Percentiles rank a stretch among this genome's conserved stretches.
Conservation (phyloP, 2,888 invertebrate species). For the Sarcophaga subvicina region DNA sequence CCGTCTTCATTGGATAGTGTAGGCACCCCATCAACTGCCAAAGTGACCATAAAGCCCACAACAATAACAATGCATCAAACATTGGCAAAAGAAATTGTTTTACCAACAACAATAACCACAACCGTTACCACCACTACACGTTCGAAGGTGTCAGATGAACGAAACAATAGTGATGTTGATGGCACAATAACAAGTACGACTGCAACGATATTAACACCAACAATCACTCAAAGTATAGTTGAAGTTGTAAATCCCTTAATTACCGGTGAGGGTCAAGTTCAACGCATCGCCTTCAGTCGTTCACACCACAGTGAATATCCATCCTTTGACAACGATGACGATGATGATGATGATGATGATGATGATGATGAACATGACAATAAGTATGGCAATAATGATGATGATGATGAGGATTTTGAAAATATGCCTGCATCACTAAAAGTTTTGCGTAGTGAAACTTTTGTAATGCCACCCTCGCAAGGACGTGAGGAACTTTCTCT, state of each 20-base stretch:
- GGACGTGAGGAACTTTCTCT: slow-evolving; percentile 78
- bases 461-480: slow-evolving; percentile 73
- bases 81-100: slow-evolving; percentile 74
- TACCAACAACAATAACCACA: slow-evolving; percentile 58
- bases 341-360: slow-evolving; percentile 55
- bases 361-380: background rate
- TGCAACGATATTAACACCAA: slow-evolving; percentile 13
- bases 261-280: slow-evolving; percentile 80
- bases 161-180: slow-evolving; percentile 19
- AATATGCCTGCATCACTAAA: slow-evolving; percentile 54
- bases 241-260: slow-evolving; percentile 82
- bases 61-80: slow-evolving; percentile 78
- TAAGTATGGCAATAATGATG: background rate
- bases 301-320: slow-evolving; percentile 75
- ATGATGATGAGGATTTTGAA: slow-evolving; percentile 58
- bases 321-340: slow-evolving; percentile 74
- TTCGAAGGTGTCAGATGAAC: background rate
- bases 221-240: slow-evolving; percentile 78
- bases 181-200: slow-evolving; percentile 4
- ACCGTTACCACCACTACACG: slow-evolving; percentile 27
- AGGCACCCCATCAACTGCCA: slow-evolving; percentile 71
- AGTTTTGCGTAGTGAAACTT: slow-evolving; percentile 77
- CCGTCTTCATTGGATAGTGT: slow-evolving; percentile 77
- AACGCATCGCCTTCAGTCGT: slow-evolving; percentile 80
- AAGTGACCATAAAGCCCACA: slow-evolving; percentile 76